Conservation (phyloP, 1,140 invertebrate genomes). For the Aporrectodea caliginosa region DNA sequence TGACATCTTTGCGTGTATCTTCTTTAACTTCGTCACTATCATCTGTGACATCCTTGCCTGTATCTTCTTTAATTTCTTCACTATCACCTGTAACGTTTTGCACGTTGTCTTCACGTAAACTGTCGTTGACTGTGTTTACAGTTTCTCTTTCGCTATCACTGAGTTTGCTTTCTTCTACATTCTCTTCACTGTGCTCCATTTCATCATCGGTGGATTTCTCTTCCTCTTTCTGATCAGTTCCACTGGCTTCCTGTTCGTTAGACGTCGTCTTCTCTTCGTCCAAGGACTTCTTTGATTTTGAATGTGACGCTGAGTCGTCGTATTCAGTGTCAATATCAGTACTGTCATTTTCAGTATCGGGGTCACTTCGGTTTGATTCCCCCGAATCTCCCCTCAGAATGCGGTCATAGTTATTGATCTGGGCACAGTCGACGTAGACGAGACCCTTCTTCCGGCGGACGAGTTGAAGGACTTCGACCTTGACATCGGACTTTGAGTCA, state of each 20-base stretch:
- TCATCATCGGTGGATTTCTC: neutral
- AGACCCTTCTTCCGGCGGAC: neutral
- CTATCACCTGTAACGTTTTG: too few relatives aligned
- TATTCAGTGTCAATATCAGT: neutral
- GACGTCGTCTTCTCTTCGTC: too few relatives aligned
- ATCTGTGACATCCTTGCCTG: too few relatives aligned
- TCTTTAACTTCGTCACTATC: too few relatives aligned
- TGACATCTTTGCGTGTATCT: too few relatives aligned
- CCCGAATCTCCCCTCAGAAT: neutral
- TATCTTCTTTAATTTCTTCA: too few relatives aligned
- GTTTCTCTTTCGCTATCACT: neutral
- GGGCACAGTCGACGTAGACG: neutral
- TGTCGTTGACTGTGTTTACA: neutral
- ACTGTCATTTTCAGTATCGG: neutral
- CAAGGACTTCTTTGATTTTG: neutral
- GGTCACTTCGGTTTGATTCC: too few relatives aligned
- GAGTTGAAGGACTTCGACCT: neutral
- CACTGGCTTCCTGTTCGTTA: neutral
- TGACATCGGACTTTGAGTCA: neutral
- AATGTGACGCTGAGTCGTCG: neutral
- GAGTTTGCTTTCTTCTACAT: neutral
- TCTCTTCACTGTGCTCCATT: neutral
- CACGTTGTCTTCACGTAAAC: neutral
- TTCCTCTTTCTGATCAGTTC: neutral
- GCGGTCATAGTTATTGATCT: neutral